Evolutionary conservation across 2,888 invertebrate species (phyloP), one percentile per base, ranked within the genome.

Genomic region (Boloria euphrosyne): DNA sequence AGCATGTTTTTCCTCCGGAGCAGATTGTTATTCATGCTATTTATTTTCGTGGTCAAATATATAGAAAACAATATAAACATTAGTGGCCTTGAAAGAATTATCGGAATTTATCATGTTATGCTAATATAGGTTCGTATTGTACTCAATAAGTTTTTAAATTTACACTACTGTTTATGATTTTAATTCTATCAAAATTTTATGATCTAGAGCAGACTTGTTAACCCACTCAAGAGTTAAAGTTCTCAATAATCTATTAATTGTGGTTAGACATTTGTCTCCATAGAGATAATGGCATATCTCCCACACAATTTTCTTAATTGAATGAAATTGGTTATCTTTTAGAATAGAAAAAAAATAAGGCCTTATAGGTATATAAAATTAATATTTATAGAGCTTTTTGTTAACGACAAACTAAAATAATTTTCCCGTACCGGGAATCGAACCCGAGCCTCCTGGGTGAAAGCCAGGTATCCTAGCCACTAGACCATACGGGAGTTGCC

Each of bases 361-460:
- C 1, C n/a, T n/a, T n/a, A n/a, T n/a, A n/a, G n/a, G 7, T 16
- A 47, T 16, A 6, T 16, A 47, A 16, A 7, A 47, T 6, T 16
- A 49, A 18, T 17, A 17, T 17, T 17, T 4, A 50, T 22, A 1
- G 4, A 4, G 22, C 18, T 18, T 50, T 17, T 17, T 7, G 18
- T 47, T n/a, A 47, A n/a, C 2, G 3, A 17, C 6, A 14, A 18
- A 50, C 13, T 50, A 50, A 50, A 53, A 53, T 14, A 22, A 0
- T 3, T 10, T 93, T 94, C 93, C 94, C 93, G 93, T 94, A 94
- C 94, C 94, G 94, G 94, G 94, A 94, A 94, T 94, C 94, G 94
- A 94, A 94, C 94, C 94, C 94, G 94, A 94, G 94, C 94, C 94
- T 94, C 94, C 94, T 94, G 94, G 94, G 94, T 94, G 94, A 94